Percentiles rank a stretch among this genome's conserved stretches.
phyloP scores from a whole-genome alignment of 2,888 invertebrate species.

The Theretra japonica region DNA sequence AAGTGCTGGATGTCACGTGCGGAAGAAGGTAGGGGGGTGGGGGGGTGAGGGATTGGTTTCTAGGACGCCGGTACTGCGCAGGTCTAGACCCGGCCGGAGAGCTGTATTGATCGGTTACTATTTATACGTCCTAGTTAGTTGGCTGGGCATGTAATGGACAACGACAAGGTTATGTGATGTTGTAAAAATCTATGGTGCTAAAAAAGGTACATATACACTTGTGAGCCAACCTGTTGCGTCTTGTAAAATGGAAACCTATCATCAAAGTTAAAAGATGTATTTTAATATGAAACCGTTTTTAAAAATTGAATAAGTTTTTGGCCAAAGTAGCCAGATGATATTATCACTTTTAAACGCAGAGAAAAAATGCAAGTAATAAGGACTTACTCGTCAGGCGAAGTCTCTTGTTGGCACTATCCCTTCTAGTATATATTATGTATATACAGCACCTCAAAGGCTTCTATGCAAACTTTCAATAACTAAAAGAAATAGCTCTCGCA shows the following conservation, averaged over 20 bases:
- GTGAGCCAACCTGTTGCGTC: neutral
- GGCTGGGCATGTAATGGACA: neutral
- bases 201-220: neutral
- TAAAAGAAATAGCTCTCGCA: too few species aligned
- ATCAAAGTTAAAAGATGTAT: neutral
- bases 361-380: too few species aligned
- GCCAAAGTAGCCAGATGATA: too few species aligned
- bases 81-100: neutral
- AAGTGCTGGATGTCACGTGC: neutral
- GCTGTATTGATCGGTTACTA: slow-evolving; percentile 3
- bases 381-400: too few species aligned
- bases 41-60: neutral
- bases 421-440: too few species aligned
- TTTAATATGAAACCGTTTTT: too few species aligned
- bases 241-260: neutral
- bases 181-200: slow-evolving; percentile 29
- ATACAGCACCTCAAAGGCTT: neutral
- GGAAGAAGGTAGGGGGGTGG: neutral
- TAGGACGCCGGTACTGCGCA: slow-evolving; percentile 1
- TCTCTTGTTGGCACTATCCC: too few species aligned
- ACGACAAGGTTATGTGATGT: slow-evolving; percentile 25
- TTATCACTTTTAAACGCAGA: too few species aligned
- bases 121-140: neutral
- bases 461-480: neutral
- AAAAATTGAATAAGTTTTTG: too few species aligned